A percentile compares a stretch with the other conserved stretches of the same genome.
phyloP scores from a whole-genome alignment of 2,113 vertebrate genomes.

The Lophochroa leadbeateri region DNA sequence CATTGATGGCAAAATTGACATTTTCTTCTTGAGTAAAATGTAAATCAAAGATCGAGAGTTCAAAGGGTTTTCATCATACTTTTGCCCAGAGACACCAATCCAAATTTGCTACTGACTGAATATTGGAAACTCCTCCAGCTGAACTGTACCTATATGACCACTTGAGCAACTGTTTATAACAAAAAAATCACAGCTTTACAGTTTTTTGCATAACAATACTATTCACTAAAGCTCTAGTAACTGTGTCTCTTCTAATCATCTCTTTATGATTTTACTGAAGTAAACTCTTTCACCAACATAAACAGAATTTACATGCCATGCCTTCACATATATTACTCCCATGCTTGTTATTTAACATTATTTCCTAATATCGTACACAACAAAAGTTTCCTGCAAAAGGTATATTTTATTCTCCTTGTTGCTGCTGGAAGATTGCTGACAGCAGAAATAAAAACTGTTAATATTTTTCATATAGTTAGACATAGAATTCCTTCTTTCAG shows the following conservation, averaged over 20 bases:
- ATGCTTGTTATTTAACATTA: background rate
- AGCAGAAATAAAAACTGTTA: background rate
- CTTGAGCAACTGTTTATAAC: background rate
- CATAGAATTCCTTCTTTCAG: background rate
- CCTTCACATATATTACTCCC: background rate
- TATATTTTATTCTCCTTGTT: background rate
- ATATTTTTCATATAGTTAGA: background rate
- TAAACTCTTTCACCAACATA: background rate
- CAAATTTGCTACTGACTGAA: background rate
- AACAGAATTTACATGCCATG: background rate
- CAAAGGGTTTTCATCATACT: background rate
- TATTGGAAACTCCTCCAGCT: background rate
- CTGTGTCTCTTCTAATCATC: background rate
- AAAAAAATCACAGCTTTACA: background rate
- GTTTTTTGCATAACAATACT: background rate
- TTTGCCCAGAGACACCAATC: background rate
- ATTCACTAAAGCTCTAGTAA: conserved; percentile 11
- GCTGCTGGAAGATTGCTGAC: background rate
- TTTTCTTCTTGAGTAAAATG: background rate
- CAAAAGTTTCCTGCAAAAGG: background rate
- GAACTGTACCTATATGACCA: background rate
- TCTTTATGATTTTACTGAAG: background rate
- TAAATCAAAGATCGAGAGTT: background rate
- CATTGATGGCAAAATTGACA: background rate
- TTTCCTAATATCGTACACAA: background rate